Conservation (phyloP, 2,888 invertebrate genomes). For the Pachydiplax longipennis region DNA sequence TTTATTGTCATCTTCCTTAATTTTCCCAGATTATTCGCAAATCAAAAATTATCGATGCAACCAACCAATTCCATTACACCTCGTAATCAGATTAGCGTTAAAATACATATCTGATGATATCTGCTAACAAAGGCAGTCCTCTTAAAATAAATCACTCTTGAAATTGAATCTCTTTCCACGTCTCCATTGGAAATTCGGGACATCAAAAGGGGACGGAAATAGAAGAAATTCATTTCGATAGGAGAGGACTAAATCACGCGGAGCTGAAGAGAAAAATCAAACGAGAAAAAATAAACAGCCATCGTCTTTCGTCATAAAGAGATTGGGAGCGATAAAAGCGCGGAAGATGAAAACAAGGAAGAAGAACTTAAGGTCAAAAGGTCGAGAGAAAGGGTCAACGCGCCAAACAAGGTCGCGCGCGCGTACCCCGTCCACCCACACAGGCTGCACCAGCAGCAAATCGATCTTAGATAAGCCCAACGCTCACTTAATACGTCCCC, state of each 20-base stretch:
- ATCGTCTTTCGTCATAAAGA: neutral
- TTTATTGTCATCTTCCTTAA: no score
- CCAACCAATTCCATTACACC: no score
- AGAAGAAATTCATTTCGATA: neutral
- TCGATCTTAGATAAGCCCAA: neutral
- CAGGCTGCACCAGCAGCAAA: slow-evolving; percentile 21
- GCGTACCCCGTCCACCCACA: neutral
- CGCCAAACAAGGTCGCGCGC: slow-evolving; percentile 38
- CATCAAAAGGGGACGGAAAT: neutral
- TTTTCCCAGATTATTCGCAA: no score
- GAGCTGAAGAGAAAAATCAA: neutral
- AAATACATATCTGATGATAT: no score
- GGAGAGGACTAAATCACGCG: neutral
- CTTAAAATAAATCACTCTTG: no score
- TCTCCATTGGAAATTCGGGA: neutral
- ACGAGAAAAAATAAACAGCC: neutral
- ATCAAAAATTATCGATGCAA: no score
- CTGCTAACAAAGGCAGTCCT: no score
- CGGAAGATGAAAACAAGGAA: neutral
- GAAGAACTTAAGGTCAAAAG: slow-evolving; percentile 26
- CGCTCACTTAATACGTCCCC: neutral
- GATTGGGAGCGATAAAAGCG: neutral
- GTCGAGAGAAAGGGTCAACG: slow-evolving; percentile 41
- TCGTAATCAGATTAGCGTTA: no score
- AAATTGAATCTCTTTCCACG: neutral